These are phyloP conservation scores for Chrysomallon squamiferum DNA, from an alignment of 1,140 invertebrate species.

Conservation along the genomic window DNA sequence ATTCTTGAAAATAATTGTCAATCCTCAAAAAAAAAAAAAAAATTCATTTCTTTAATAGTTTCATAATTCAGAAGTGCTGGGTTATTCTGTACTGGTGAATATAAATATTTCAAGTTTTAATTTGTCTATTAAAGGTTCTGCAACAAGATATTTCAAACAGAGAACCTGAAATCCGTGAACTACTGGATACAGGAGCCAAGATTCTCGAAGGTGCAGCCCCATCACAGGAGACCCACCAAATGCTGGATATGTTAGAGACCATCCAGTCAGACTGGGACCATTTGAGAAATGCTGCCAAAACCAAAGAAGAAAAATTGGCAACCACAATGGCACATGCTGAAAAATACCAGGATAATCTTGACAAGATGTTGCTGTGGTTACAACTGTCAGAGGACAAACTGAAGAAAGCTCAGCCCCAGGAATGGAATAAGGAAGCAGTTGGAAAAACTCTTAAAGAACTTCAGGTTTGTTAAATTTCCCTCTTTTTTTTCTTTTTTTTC, in stretches of 20 bases:
- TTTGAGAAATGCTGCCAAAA: constrained; percentile 37
- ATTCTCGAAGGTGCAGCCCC: constrained; percentile 70
- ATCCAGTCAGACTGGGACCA: constrained; percentile 44
- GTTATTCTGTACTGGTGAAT: no score
- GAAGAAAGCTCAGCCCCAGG: constrained; percentile 80
- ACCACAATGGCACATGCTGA: constrained; percentile 78
- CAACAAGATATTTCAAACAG: constrained; percentile 45
- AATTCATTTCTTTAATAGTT: no score
- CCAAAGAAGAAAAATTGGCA: constrained; percentile 42
- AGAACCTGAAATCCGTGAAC: constrained; percentile 45
- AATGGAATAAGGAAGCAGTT: constrained; percentile 84
- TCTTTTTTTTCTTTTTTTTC: neutral
- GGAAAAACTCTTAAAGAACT: constrained; percentile 89
- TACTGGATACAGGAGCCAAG: constrained; percentile 88
- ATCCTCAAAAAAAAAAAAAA: no score
- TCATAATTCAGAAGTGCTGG: no score
- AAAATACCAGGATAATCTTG: constrained; percentile 84
- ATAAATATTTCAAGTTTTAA: no score
- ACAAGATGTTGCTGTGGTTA: constrained; percentile 88
- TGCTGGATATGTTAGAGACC: constrained; percentile 36
- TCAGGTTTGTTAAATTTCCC: constrained; percentile 66
- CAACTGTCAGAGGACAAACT: constrained; percentile 85
- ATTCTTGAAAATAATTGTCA: no score
- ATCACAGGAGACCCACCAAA: constrained; percentile 28
- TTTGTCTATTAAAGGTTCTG: constrained; percentile 43